A percentile compares a stretch with the other conserved stretches of the same genome.
Conservation (phyloP, 2,888 invertebrate genomes). For the Leptinotarsa peninsularis region DNA sequence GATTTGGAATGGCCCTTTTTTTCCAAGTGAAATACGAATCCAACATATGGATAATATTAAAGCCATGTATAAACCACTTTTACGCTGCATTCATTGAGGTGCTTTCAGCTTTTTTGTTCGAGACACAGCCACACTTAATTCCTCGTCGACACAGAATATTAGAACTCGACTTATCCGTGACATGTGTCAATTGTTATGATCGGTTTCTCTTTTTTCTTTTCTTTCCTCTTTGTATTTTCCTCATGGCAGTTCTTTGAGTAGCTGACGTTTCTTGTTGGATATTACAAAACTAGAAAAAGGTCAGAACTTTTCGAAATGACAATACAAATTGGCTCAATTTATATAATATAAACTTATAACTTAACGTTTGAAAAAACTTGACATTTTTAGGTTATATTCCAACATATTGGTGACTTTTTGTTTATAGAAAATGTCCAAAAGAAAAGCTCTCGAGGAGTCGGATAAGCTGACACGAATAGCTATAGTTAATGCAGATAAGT, state of each 20-base stretch:
- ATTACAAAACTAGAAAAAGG: conserved; percentile 31
- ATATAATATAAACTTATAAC: background rate
- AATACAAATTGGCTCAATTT: background rate
- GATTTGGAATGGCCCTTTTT: too few relatives aligned
- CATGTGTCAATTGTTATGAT: too few relatives aligned
- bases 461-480: conserved; percentile 97
- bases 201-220: too few relatives aligned
- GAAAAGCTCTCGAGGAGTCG: conserved; percentile 83
- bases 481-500: conserved; percentile 97
- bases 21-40: too few relatives aligned
- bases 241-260: conserved; percentile 54
- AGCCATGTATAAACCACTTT: too few relatives aligned
- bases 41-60: too few relatives aligned
- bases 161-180: too few relatives aligned
- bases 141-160: too few relatives aligned
- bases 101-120: too few relatives aligned
- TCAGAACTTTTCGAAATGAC: conserved; percentile 16
- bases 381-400: conserved; percentile 49
- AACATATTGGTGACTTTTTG: conserved; percentile 44
- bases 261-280: conserved; percentile 41
- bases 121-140: too few relatives aligned
- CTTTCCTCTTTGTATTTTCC: conserved; percentile 44
- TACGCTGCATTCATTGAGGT: too few relatives aligned
- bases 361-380: background rate
- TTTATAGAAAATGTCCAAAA: conserved; percentile 72